Conservation (phyloP, 1,140 invertebrate species). For the Coelopa frigida region DNA sequence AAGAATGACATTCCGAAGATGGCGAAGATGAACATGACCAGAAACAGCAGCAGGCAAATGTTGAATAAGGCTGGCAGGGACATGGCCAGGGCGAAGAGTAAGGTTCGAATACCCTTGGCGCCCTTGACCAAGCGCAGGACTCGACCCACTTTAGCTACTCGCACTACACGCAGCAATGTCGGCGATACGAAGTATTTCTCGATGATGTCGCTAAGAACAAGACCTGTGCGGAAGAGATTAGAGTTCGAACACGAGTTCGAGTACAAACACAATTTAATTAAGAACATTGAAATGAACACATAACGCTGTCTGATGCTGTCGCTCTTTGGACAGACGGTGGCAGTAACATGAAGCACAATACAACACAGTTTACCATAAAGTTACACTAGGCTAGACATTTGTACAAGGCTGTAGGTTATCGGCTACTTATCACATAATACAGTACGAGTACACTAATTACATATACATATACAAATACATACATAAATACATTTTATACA, state of each 20-base stretch:
- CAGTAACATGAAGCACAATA: background rate
- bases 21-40: conserved; percentile 99
- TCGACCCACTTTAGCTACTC: conserved; percentile 95
- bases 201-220: conserved; percentile 92
- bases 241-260: background rate
- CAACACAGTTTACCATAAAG: no score
- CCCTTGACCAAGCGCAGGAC: conserved; percentile 95
- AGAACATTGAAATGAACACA: background rate
- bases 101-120: conserved; percentile 93
- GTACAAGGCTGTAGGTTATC: no score
- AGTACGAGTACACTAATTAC: no score
- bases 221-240: conserved; percentile 53
- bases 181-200: conserved; percentile 97
- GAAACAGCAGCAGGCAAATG: conserved; percentile 93
- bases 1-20: conserved; percentile 99
- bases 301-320: background rate
- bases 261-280: background rate
- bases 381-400: no score
- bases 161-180: conserved; percentile 90
- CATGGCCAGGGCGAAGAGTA: conserved; percentile 96
- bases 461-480: no score
- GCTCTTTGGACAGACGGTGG: background rate
- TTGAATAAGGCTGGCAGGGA: conserved; percentile 97
- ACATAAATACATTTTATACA: no score
- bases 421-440: no score